phyloP scores from a whole-genome alignment of 53 echinoderm and acorn worm species.

The Zoroaster sp. region DNA sequence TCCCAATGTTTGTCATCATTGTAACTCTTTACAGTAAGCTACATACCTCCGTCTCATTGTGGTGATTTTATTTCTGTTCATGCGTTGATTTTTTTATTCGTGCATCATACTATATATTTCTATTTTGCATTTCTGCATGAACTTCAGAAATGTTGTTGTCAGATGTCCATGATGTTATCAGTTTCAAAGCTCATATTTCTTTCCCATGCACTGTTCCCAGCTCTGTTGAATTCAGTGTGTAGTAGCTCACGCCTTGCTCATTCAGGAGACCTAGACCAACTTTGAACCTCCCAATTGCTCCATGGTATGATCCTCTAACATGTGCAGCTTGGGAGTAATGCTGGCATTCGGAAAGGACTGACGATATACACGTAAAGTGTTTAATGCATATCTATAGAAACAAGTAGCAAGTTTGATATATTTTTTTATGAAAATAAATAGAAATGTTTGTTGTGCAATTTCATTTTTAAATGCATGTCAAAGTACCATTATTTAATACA shows the following conservation, averaged over 20 bases:
- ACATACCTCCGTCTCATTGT: no score
- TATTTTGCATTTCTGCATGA: background rate
- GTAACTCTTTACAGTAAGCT: no score
- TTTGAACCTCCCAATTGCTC: background rate
- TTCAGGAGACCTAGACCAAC: conserved; percentile 40
- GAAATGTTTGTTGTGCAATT: no score
- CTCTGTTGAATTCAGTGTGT: conserved; percentile 50
- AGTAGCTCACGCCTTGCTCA: conserved; percentile 57
- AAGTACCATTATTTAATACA: no score
- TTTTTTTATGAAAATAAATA: background rate
- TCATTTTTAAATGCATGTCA: no score
- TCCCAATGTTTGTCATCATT: no score
- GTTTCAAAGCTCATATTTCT: background rate
- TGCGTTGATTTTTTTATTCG: no score
- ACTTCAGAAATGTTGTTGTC: conserved; percentile 7
- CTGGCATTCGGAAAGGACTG: background rate
- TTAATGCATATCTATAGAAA: conserved; percentile 8
- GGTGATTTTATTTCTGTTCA: no score
- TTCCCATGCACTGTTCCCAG: conserved; percentile 17
- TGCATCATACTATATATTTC: no score
- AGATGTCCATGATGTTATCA: conserved; percentile 8
- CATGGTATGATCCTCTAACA: conserved; percentile 36
- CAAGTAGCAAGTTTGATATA: background rate
- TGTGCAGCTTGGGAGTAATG: conserved; percentile 51
- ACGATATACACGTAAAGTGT: background rate